Conservation (phyloP, 2,888 invertebrate genomes). For the Oligia latruncula region DNA sequence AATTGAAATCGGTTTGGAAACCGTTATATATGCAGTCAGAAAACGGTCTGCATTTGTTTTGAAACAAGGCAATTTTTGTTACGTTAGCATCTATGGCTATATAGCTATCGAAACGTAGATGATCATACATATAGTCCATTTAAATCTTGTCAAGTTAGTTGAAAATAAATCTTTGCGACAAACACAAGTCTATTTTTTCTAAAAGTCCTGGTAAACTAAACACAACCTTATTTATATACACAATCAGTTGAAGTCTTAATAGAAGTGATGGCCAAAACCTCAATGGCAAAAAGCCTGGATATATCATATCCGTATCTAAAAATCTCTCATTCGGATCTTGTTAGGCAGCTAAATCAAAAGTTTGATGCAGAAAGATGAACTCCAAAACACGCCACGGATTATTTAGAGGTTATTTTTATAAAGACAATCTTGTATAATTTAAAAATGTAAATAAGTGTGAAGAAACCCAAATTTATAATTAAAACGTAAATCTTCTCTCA, state of each 20-base stretch:
- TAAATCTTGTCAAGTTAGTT: not conserved
- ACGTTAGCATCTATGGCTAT: not conserved
- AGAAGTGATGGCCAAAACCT: not conserved
- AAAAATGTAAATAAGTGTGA: not conserved
- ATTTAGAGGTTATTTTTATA: not conserved
- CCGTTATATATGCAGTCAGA: not conserved
- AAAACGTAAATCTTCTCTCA: constrained; percentile 3
- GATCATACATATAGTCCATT: not conserved
- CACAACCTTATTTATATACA: not conserved
- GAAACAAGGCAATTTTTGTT: not conserved
- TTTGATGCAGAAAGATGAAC: not conserved
- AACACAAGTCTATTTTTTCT: not conserved
- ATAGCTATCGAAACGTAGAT: not conserved
- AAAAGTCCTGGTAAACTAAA: not conserved
- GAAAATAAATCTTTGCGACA: not conserved
- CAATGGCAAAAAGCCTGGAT: not conserved
- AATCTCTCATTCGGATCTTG: not conserved
- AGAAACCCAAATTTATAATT: not conserved
- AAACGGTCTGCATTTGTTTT: constrained; percentile 6
- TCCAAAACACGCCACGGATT: not conserved
- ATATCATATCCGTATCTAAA: not conserved
- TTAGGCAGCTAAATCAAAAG: too few relatives aligned
- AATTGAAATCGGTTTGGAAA: constrained; percentile 10
- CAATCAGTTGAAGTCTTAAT: not conserved
- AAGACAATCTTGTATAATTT: not conserved